These are phyloP conservation scores for Lepidocyrtinus sp. DNA, from an alignment of 2,888 invertebrate genomes.

Conservation along the genomic window DNA sequence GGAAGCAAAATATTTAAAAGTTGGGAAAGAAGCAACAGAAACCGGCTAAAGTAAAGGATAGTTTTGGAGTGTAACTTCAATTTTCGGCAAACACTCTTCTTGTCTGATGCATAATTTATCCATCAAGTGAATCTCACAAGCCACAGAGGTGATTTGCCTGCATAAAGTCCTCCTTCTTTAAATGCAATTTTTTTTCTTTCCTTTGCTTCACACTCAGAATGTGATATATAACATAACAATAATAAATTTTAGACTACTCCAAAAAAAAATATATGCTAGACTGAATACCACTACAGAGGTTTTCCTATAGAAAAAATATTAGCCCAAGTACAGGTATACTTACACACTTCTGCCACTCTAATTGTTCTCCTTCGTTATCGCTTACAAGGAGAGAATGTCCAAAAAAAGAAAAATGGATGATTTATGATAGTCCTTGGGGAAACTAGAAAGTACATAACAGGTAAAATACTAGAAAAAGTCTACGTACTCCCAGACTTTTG, in stretches of 20 bases:
- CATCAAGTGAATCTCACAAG: slow-evolving; percentile 57
- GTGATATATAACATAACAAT: neutral
- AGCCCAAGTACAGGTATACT: too few species aligned
- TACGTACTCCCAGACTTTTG: neutral
- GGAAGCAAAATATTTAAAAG: neutral
- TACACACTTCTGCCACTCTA: slow-evolving; percentile 43
- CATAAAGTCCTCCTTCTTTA: slow-evolving; percentile 29
- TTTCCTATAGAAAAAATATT: too few species aligned
- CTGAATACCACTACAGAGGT: neutral
- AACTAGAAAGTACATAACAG: slow-evolving; percentile 13
- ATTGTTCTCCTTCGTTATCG: slow-evolving; percentile 37
- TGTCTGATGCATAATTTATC: slow-evolving; percentile 58
- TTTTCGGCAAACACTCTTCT: slow-evolving; percentile 33
- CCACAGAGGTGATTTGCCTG: slow-evolving; percentile 59
- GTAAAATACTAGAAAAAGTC: slow-evolving; percentile 27
- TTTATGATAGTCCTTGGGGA: slow-evolving; percentile 51
- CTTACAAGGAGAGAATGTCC: slow-evolving; percentile 3
- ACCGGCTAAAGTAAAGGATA: slow-evolving; percentile 15
- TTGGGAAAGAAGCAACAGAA: slow-evolving; percentile 5
- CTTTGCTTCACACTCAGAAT: neutral
- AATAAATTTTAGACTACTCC: too few species aligned
- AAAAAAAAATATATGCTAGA: too few species aligned
- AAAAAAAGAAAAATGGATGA: slow-evolving; percentile 52
- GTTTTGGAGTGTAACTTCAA: slow-evolving; percentile 33
- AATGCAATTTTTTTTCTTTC: slow-evolving; percentile 23